These are phyloP conservation scores for Drosophila neoperkinsi DNA, from an alignment of 2,888 invertebrate genomes.

Conservation along the genomic window DNA sequence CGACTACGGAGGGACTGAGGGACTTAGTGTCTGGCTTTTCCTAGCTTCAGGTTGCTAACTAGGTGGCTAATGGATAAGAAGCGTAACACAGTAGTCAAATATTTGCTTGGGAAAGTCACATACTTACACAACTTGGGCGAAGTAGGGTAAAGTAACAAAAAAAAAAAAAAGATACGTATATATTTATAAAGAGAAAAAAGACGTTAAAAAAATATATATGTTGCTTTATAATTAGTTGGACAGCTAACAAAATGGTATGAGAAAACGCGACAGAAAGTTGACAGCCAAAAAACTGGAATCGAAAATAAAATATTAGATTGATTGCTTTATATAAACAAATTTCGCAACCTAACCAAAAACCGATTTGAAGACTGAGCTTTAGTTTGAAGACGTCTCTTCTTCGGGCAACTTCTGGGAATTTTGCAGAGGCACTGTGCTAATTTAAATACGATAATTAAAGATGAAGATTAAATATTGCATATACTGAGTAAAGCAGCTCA, in stretches of 20 bases:
- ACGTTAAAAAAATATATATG: not conserved
- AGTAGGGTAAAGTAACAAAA: conserved; percentile 10
- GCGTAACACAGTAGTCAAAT: conserved; percentile 41
- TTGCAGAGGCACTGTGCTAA: not conserved
- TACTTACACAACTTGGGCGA: conserved; percentile 28
- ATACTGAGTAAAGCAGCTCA: not conserved
- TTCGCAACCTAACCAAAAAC: not conserved
- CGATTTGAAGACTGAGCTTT: not conserved
- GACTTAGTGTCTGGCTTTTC: not conserved
- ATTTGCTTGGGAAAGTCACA: conserved; percentile 36
- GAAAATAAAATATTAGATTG: not conserved
- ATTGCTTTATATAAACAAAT: not conserved
- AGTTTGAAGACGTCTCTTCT: not conserved
- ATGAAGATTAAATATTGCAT: conserved; percentile 10
- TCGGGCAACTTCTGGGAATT: not conserved
- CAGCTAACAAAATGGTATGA: not conserved
- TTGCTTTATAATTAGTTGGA: not conserved
- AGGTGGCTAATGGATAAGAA: conserved; percentile 40
- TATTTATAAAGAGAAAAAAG: not conserved
- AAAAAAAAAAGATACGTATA: not conserved
- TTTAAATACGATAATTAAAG: conserved; percentile 7
- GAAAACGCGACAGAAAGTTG: not conserved
- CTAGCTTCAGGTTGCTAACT: conserved; percentile 26
- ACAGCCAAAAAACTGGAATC: not conserved
- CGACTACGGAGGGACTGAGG: conserved; percentile 9